These are phyloP conservation scores for Coracopsis vasa DNA, from an alignment of 2,113 vertebrate species.

Conservation along the genomic window DNA sequence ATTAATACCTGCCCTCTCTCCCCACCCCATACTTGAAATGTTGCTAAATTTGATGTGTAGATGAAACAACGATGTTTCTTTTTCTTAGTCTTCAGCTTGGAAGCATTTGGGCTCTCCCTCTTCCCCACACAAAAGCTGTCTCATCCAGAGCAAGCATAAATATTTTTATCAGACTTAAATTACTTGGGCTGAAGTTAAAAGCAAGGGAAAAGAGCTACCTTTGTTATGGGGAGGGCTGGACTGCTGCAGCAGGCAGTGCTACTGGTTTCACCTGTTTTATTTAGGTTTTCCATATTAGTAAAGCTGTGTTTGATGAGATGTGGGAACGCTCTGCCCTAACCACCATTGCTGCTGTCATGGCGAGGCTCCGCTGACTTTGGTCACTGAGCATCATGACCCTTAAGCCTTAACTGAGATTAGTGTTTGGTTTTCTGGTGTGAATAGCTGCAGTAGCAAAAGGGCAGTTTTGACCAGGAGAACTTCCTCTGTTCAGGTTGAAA, in stretches of 20 bases:
- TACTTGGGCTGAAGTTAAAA: constrained; percentile 34
- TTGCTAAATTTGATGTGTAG: not conserved
- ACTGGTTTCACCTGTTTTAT: constrained; percentile 30
- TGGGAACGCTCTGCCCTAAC: not conserved
- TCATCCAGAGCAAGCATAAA: not conserved
- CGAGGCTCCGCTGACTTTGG: not conserved
- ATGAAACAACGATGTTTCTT: not conserved
- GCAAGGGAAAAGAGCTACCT: not conserved
- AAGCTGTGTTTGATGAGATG: not conserved
- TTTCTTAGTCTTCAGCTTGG: not conserved
- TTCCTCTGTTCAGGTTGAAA: not conserved
- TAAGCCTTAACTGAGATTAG: not conserved
- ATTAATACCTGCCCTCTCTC: fast-evolving
- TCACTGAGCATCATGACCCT: not conserved
- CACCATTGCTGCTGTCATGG: not conserved
- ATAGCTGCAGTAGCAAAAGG: not conserved
- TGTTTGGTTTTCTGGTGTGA: not conserved
- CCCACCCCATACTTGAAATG: not conserved
- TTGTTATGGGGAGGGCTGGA: not conserved
- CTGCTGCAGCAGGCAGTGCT: not conserved
- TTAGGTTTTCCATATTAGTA: not conserved
- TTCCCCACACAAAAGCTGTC: constrained; percentile 30
- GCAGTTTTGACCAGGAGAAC: not conserved
- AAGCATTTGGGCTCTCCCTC: not conserved
- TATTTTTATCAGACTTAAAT: constrained; percentile 49